Evolutionary conservation across 2,888 invertebrate genomes (phyloP).

Genomic region (Cataglyphis albicans): DNA sequence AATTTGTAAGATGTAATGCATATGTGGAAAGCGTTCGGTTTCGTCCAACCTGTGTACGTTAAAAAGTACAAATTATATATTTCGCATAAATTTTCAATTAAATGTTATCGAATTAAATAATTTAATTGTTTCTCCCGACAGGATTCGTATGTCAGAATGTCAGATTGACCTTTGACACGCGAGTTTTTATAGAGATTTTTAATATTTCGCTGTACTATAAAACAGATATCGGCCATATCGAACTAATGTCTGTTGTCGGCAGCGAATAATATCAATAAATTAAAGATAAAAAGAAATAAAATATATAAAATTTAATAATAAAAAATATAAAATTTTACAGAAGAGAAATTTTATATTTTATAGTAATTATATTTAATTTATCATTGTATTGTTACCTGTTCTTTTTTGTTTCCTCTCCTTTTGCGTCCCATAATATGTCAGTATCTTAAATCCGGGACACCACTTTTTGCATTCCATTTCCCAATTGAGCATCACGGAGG

Average conservation of each 20-base stretch:
- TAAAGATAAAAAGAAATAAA: background rate
- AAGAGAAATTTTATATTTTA: slow-evolving; percentile 5
- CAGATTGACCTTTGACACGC: slow-evolving; percentile 78
- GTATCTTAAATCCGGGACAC: slow-evolving; percentile 99
- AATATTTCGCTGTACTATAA: slow-evolving; percentile 80
- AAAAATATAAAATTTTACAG: background rate
- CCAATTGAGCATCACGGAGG: slow-evolving; percentile 99
- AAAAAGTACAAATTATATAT: background rate
- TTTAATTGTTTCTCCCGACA: slow-evolving; percentile 82
- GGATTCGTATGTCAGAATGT: slow-evolving; percentile 82
- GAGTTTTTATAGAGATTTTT: slow-evolving; percentile 84
- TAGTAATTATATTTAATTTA: background rate
- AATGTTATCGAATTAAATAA: slow-evolving; percentile 22
- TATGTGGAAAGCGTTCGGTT: slow-evolving; percentile 98
- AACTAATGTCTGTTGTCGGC: slow-evolving; percentile 79
- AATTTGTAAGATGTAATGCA: slow-evolving; percentile 99
- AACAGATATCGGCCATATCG: slow-evolving; percentile 68
- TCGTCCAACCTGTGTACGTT: slow-evolving; percentile 93
- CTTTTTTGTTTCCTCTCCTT: slow-evolving; percentile 97
- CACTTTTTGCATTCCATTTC: slow-evolving; percentile 99
- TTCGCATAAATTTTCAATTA: background rate
- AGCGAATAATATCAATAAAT: slow-evolving; percentile 74
- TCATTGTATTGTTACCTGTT: slow-evolving; percentile 86
- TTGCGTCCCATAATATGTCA: slow-evolving; percentile 98
- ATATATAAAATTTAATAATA: no score